Conservation (phyloP, 2,797 vertebrate genomes). For the Ateles fusciceps region DNA sequence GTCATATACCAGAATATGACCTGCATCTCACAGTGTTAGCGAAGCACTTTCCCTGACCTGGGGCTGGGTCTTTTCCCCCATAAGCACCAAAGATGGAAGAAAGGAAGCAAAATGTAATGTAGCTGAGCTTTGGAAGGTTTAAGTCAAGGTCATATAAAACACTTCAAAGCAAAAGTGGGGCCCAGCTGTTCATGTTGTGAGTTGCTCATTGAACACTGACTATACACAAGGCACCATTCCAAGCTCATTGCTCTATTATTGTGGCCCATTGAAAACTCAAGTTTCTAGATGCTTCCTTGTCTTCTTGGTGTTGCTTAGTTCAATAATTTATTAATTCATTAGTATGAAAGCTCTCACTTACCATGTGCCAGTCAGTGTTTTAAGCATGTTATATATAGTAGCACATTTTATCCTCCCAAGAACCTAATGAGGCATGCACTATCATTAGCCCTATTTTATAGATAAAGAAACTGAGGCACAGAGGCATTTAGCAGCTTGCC, state of each 20-base stretch:
- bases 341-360: neutral
- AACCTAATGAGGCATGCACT: neutral
- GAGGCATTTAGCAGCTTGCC: neutral
- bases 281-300: neutral
- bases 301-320: neutral
- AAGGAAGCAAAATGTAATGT: neutral
- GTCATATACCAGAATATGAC: rapidly evolving
- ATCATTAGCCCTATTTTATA: neutral
- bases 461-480: neutral
- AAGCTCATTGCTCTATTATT: neutral
- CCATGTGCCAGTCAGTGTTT: neutral
- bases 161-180: neutral
- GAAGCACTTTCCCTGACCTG: neutral
- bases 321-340: neutral
- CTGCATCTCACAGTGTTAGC: neutral
- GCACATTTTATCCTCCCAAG: neutral
- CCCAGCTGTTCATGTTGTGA: neutral
- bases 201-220: neutral
- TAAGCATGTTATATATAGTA: neutral
- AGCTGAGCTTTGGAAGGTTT: neutral
- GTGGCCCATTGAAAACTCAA: neutral
- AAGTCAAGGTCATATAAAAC: neutral
- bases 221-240: neutral
- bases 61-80: neutral
- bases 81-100: neutral